Base-by-base conservation (phyloP, 2,888 invertebrate genomes). In the Pyrochroa serraticornis region DNA sequence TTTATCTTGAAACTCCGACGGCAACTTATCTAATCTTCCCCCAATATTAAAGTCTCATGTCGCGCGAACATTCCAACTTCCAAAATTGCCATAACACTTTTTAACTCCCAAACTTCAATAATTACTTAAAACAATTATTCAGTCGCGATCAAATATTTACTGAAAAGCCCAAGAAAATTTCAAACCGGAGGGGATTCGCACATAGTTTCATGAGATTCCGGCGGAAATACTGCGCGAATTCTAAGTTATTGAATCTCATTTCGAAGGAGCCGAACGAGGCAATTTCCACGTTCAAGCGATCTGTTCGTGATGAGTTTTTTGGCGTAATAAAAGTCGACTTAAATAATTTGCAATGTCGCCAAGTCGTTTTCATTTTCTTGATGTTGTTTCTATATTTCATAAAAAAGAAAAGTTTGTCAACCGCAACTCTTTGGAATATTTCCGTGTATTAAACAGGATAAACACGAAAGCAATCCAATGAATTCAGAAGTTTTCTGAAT, bases 201-300 rank as follows among this genome's bases (percentile, higher is more conserved):
- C 54, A 41, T 54, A 47, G 35, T 54, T 46, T 8, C 10, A 1
- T n/a, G 5, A 7, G 14, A 14, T 39, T 39, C 10, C 32, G 13
- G 22, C 37, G 47, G 71, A 77, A 75, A 72, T 76, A 75, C 72
- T 65, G 67, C 69, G 55, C 60, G 67, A 69, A 71, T 71, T 72
- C 71, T 75, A 76, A 77, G 71, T 77, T 77, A 77, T 76, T 74
- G 75, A 71, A 75, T 75, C 73, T 75, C 74, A 75, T 75, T 75
- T 76, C 71, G 71, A 58, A 63, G 71, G 68, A 73, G 69, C 70
- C 67, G 70, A 73, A 71, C 68, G 70, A 65, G 67, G 70, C 73
- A 70, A 74, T 77, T 77, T 73, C 71, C 76, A 77, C 76, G 76
- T 77, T 66, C 74, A 67, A 71, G 67, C 66, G 64, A 69, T 68